Conservation (phyloP, 2,113 vertebrate species). For the Danionella cerebrum region DNA sequence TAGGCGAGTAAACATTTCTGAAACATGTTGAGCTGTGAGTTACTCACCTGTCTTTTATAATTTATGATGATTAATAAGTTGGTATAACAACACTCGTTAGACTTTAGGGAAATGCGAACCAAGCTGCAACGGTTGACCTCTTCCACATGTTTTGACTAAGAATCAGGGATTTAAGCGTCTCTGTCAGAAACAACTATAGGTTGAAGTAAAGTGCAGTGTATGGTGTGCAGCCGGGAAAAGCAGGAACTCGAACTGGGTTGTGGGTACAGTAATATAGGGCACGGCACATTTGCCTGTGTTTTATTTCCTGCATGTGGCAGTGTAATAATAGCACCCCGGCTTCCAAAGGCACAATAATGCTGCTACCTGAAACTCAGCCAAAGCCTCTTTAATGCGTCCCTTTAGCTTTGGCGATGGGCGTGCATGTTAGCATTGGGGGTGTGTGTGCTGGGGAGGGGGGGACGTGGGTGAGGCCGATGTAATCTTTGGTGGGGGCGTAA, state of each 20-base stretch:
- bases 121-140: background rate
- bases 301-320: conserved; percentile 30
- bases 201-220: background rate
- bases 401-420: background rate
- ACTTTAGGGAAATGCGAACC: background rate
- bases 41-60: too few species aligned
- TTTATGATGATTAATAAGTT: too few species aligned
- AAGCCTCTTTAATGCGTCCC: conserved; percentile 35
- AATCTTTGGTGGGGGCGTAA: conserved; percentile 45
- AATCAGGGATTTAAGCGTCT: background rate
- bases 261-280: conserved; percentile 26
- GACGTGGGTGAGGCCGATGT: conserved; percentile 45
- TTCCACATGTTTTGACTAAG: too few species aligned
- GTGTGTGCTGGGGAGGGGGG: conserved; percentile 2
- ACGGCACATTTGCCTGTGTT: background rate
- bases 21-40: too few species aligned
- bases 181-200: background rate
- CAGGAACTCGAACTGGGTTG: conserved; percentile 16
- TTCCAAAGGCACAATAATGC: conserved; percentile 22
- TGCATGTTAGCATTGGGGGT: conserved; percentile 4
- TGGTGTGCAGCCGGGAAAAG: background rate
- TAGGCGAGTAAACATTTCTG: too few species aligned
- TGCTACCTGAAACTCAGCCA: conserved; percentile 21
- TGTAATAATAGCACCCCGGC: conserved; percentile 31
- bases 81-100: too few species aligned